phyloP scores from a whole-genome alignment of 2,113 vertebrate species.

The Otolemur garnettii region DNA sequence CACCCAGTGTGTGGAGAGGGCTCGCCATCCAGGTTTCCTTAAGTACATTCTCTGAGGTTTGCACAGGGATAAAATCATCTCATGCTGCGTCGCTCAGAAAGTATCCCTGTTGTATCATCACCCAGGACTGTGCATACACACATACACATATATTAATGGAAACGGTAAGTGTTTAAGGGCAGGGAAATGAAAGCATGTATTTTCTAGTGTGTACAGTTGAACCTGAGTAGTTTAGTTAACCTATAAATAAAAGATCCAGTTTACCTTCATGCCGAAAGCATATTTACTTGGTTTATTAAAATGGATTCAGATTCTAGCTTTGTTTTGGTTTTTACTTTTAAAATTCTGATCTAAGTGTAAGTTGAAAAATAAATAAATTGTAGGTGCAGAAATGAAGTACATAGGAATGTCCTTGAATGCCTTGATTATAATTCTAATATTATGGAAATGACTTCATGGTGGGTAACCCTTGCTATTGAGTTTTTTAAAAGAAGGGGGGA shows the following conservation, averaged over 20 bases:
- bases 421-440: slow-evolving; percentile 60
- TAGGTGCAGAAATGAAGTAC: slow-evolving; percentile 45
- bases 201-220: neutral
- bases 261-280: neutral
- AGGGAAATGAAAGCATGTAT: neutral
- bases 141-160: neutral
- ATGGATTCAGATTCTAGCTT: neutral
- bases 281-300: slow-evolving; percentile 17
- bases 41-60: neutral
- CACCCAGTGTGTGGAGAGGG: neutral
- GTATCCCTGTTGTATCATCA: neutral
- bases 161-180: neutral
- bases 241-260: neutral
- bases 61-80: neutral
- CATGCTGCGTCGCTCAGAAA: neutral
- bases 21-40: neutral
- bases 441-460: slow-evolving; percentile 64
- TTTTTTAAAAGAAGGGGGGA: neutral
- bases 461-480: slow-evolving; percentile 32
- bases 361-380: slow-evolving; percentile 35
- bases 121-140: neutral
- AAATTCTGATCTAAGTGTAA: slow-evolving; percentile 49
- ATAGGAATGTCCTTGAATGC: slow-evolving; percentile 33
- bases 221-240: neutral
- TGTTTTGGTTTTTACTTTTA: neutral